Evolutionary conservation across 1,140 invertebrate species (phyloP), one percentile per base, ranked within the genome.

Genomic region (Rhagoletis pomonella): DNA sequence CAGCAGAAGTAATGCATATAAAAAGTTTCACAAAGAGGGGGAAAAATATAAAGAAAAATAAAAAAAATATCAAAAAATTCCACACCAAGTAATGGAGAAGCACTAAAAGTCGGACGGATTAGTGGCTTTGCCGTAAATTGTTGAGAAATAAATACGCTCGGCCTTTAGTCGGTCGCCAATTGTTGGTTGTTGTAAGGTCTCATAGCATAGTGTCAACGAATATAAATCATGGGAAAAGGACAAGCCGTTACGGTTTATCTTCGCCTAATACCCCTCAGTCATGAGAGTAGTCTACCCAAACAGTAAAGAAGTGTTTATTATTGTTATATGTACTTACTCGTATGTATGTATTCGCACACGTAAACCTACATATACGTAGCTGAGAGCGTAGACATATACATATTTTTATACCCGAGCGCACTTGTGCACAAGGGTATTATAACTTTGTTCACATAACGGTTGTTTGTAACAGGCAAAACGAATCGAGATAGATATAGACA

Each of bases 221-320:
- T 55, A 58, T 81, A 81, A 81, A 81, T 81, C 73, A 81, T 81
- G 50, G 47, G 73, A 81, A 81, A 81, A 81, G 73, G 73, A 55
- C 73, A 81, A 81, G 47, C 73, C n/a, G 73, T 81, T 55, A 19
- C 6, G 44, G 50, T 55, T 50, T 81, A 81, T 55, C 7, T 55
- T 3, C n/a, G 2, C 14, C n/a, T 58, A 55, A 81, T 81, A 55
- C 42, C 9, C 50, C 44, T 29, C 29, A 29, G 29, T 29, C 29
- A 29, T 0, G 1, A 29, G 29, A 29, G 29, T 29, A 29, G 29
- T 1, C 29, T 29, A 29, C 29, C 0, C 29, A 29, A 29, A 29
- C 4, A 44, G 67, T 4, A 12, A 44, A n/a, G 60, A 62, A 4
- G 10, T 12, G 10, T 62, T 55, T 55, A 55, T 55, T 55, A 55